Percentiles rank a stretch among this genome's conserved stretches.
Conservation (phyloP, 2,888 invertebrate genomes). For the Resseliella maxima region DNA sequence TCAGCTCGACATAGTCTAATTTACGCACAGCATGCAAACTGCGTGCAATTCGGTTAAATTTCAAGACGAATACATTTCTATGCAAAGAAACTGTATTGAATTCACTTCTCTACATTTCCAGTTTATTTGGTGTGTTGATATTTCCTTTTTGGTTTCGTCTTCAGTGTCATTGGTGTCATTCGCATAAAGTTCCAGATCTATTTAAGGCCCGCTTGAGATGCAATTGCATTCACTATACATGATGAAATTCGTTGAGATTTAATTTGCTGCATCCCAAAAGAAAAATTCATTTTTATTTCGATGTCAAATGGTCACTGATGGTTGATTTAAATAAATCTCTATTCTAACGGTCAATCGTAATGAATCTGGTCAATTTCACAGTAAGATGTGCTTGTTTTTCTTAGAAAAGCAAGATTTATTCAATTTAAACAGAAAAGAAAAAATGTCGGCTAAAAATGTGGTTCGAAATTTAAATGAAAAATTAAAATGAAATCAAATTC, state of each 20-base stretch:
- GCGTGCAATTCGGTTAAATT: not conserved
- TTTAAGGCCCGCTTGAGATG: not conserved
- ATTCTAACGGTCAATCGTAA: not conserved
- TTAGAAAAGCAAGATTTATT: not conserved
- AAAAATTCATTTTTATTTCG: not conserved
- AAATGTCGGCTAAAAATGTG: too few species aligned
- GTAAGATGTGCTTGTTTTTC: too few species aligned
- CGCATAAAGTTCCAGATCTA: constrained; percentile 4
- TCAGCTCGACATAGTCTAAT: not conserved
- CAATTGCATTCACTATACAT: not conserved
- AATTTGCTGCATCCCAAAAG: not conserved
- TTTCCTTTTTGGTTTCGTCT: not conserved
- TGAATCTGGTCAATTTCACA: not conserved
- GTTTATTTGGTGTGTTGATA: not conserved
- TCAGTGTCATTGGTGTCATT: constrained; percentile 49
- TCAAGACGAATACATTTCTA: not conserved
- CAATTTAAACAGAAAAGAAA: not conserved
- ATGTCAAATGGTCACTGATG: not conserved
- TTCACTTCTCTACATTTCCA: not conserved
- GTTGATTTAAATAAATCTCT: constrained; percentile 15
- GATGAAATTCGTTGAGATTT: not conserved
- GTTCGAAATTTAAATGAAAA: not conserved
- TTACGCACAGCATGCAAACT: constrained; percentile 19
- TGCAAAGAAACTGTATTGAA: not conserved
- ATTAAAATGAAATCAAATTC: not conserved